Evolutionary conservation across 2,888 invertebrate genomes (phyloP), one percentile per base, ranked within the genome.

Genomic region (Nomada hirtipes): DNA sequence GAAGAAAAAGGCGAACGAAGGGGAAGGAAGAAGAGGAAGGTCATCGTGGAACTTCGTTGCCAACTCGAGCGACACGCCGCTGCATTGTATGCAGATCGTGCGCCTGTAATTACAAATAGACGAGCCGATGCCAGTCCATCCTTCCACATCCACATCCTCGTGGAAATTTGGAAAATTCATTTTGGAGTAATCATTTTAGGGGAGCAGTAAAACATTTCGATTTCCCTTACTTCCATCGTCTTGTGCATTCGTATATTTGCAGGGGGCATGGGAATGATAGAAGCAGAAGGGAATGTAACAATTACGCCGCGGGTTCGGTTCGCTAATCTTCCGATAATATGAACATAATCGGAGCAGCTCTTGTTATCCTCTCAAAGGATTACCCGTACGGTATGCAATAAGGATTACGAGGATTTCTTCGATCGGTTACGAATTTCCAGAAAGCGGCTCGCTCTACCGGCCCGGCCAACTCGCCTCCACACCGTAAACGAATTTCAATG

Each of bases 11-110:
- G 72, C 67, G 64, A 50, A 57, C 29, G 52, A 67, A 50, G 63
- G 73, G 53, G 64, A 59, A 72, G 71, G 81, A 75, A 65, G 78
- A 82, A 65, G 71, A 79, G 85, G 85, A 85, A 86, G 85, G 86
- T 85, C 86, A 78, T 78, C 76, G 42, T 64, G 68, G 79, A 88
- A 83, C 85, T 84, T 83, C 72, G 76, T 75, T 79, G 85, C 83
- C 85, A 88, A 90, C 85, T 88, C 89, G 89, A 89, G 84, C 86
- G 87, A 89, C 89, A 84, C 88, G 87, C 85, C 88, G 78, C 65
- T 57, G 86, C 90, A 91, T 91, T 91, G 91, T 91, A 90, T 90
- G 91, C 88, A 90, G 90, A 90, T 90, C 78, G 65, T 75, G 63
- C 26, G 77, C 70, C 80, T 77, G 87, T 89, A 90, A 91, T 91